Conservation (phyloP, 2,797 vertebrate species). For the Pseudochromis fuscus region DNA sequence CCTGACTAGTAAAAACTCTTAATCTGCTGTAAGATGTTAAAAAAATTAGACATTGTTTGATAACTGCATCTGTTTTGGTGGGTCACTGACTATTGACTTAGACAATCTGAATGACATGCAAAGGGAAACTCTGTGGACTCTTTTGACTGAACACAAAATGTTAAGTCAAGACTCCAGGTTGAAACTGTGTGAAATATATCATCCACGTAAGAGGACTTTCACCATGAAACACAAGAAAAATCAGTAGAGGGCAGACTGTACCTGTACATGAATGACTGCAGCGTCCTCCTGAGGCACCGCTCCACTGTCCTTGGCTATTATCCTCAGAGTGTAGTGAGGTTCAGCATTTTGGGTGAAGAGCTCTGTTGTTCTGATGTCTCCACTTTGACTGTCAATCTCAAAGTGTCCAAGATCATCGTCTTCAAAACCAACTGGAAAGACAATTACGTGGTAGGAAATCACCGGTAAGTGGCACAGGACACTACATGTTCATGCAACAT, state of each 20-base stretch:
- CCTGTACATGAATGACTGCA: slow-evolving; percentile 88
- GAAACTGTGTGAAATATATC: background rate
- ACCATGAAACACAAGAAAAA: background rate
- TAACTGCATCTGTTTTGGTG: too few species aligned
- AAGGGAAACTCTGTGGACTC: too few species aligned
- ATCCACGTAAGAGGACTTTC: background rate
- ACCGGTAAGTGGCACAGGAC: background rate
- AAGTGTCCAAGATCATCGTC: slow-evolving; percentile 83
- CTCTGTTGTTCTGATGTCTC: slow-evolving; percentile 87
- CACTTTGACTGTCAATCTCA: slow-evolving; percentile 88
- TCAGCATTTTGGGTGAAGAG: slow-evolving; percentile 77
- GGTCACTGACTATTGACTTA: too few species aligned
- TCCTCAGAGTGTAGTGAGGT: slow-evolving; percentile 82
- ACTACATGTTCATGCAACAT: background rate
- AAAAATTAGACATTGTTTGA: too few species aligned
- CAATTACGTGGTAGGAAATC: background rate
- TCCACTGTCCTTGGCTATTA: slow-evolving; percentile 88
- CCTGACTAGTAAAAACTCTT: too few species aligned
- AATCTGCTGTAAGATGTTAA: too few species aligned
- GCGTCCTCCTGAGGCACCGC: slow-evolving; percentile 82
- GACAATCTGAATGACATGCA: too few species aligned
- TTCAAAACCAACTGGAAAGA: slow-evolving; percentile 41
- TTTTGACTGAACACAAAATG: too few species aligned
- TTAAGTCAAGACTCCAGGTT: too few species aligned
- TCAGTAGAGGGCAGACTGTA: slow-evolving; percentile 54